Base-by-base conservation (phyloP, 1,140 invertebrate species). In the Papilio glaucus region DNA sequence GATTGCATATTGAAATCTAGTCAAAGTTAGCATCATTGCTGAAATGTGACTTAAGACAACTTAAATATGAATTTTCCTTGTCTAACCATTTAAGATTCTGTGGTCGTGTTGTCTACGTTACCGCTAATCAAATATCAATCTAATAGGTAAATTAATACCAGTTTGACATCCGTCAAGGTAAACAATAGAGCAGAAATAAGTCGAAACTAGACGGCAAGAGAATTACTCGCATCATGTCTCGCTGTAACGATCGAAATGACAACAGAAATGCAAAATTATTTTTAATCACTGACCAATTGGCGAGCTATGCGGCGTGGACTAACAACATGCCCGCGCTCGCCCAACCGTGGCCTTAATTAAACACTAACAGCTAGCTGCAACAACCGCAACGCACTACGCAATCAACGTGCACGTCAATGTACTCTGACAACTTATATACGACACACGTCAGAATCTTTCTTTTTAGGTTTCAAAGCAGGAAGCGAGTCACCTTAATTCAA, bases 251-350 rank as follows among this genome's bases (percentile, higher is more conserved):
- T 76, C 73, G 82, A 84, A 91, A 87, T 91, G 90, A 92, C 90
- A 92, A 86, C 82, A 85, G 84, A 86, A 87, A 89, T 86, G 87
- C 49, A 81, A 90, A 92, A 91, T 91, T 91, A 88, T 88, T 92
- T 92, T 91, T 92, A 92, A 92, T 92, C 87, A 83, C 75, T 57
- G 60, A 78, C 80, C 86, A 92, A 89, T 91, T 92, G 88, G 82
- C 84, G 82, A 85, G 77, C 76, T 24, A 29, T 21, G 77, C 60
- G 78, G 72, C 80, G 62, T 74, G 71, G 74, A 70, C 72, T 90
- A 90, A 89, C 79, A 76, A 88, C 82, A 69, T 82, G 79, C 77
- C 70, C 72, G 69, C 29, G 70, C 72, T 62, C 78, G 77, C 75
- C 88, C 82, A 81, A 87, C 74, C 90, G 85, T 90, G 79, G 73